Conservation (phyloP, 1,140 invertebrate genomes). For the Brachionus rotundiformis region DNA sequence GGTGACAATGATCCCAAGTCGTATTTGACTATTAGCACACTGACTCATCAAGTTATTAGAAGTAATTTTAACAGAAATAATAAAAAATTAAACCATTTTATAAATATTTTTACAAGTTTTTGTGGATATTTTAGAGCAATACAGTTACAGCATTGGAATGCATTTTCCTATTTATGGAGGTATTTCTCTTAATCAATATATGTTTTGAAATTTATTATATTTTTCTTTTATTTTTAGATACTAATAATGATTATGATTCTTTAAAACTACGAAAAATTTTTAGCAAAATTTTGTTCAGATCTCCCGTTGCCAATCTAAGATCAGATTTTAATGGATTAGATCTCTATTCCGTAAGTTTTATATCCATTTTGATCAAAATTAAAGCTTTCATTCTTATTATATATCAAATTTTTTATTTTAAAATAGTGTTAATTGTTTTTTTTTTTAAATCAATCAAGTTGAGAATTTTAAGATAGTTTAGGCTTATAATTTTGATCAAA, state of each 20-base stretch:
- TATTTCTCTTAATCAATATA: neutral
- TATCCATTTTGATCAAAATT: neutral
- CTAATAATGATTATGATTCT: neutral
- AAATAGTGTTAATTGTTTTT: no score
- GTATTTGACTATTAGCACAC: conserved; percentile 56
- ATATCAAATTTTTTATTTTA: no score
- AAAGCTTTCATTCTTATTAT: no score
- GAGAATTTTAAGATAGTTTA: neutral
- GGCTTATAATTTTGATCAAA: neutral
- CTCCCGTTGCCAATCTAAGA: conserved; percentile 56
- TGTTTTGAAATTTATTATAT: neutral
- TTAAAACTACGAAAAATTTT: neutral
- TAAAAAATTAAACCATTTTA: neutral
- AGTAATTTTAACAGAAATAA: conserved; percentile 56
- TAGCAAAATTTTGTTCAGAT: conserved; percentile 54
- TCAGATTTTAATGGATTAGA: conserved; percentile 60
- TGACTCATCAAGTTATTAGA: conserved; percentile 62
- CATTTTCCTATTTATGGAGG: conserved; percentile 58
- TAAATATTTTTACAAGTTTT: conserved; percentile 56
- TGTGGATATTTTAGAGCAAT: conserved; percentile 60
- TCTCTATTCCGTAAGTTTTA: conserved; percentile 54
- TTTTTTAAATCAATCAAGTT: neutral
- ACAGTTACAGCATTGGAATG: conserved; percentile 62
- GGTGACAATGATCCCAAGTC: conserved; percentile 57
- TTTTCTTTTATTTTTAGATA: neutral